Conservation (phyloP, 2,888 invertebrate genomes). For the Hanleya hanleyi region DNA sequence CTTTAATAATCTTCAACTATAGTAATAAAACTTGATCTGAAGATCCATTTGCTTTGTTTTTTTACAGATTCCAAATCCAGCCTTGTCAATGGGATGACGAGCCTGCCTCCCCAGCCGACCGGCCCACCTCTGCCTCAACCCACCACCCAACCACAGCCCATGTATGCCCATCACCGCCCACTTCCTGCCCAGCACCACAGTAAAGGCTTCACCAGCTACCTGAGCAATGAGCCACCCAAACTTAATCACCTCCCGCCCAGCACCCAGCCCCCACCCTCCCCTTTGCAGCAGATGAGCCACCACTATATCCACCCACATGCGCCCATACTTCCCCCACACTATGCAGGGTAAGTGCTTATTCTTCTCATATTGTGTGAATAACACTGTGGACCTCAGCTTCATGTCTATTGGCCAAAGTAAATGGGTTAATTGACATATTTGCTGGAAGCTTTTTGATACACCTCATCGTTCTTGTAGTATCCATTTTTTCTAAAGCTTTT, state of each 20-base stretch:
- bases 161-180: slow-evolving; percentile 50
- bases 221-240: slow-evolving; percentile 56
- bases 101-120: not conserved
- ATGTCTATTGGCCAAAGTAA: no score
- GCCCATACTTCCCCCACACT: slow-evolving; percentile 54
- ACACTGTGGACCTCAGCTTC: no score
- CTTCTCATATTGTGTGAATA: no score
- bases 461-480: no score
- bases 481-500: no score
- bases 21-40: not conserved
- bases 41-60: slow-evolving; percentile 11
- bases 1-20: no score
- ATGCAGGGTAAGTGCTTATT: not conserved
- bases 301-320: slow-evolving; percentile 50
- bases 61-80: slow-evolving; percentile 61
- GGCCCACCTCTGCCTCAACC: not conserved
- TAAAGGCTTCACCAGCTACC: slow-evolving; percentile 50
- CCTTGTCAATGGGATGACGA: slow-evolving; percentile 22
- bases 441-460: no score
- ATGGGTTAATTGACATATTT: no score
- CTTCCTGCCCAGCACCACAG: slow-evolving; percentile 55
- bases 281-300: slow-evolving; percentile 39
- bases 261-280: slow-evolving; percentile 38
- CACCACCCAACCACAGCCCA: slow-evolving; percentile 50
- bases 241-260: slow-evolving; percentile 53